These are phyloP conservation scores for Machimus rusticus DNA, from an alignment of 2,888 invertebrate genomes.

Conservation along the genomic window DNA sequence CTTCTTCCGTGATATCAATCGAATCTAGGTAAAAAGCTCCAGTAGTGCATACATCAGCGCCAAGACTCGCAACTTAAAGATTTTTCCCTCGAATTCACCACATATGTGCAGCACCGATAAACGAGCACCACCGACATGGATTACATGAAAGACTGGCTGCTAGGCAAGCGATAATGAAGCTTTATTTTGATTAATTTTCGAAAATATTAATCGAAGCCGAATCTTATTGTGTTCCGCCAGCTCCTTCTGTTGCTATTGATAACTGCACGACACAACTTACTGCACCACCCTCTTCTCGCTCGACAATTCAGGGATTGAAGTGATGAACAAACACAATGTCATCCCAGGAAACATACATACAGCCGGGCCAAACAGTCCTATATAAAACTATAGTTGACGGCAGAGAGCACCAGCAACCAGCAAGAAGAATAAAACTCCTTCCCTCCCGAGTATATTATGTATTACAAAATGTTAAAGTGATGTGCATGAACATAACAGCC, in stretches of 20 bases:
- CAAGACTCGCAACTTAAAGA: background rate
- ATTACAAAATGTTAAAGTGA: slow-evolving; percentile 32
- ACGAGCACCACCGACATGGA: background rate
- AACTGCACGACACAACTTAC: slow-evolving; percentile 24
- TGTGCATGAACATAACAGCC: slow-evolving; percentile 13
- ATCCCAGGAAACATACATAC: slow-evolving; percentile 15
- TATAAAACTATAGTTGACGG: slow-evolving; percentile 27
- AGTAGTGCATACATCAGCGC: background rate
- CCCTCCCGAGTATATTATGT: slow-evolving; percentile 32
- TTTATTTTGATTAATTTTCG: slow-evolving; percentile 15
- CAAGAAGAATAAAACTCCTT: background rate
- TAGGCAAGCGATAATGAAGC: background rate
- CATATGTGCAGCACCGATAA: background rate
- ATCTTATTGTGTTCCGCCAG: slow-evolving; percentile 1
- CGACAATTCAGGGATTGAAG: slow-evolving; percentile 25
- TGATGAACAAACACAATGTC: slow-evolving; percentile 35
- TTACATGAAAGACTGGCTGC: background rate
- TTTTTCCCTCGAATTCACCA: background rate
- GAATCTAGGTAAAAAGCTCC: background rate
- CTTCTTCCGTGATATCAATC: background rate
- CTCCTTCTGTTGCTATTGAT: slow-evolving; percentile 23
- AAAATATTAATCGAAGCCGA: background rate
- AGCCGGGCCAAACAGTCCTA: background rate
- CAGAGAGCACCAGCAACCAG: background rate
- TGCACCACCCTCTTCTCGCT: slow-evolving; percentile 15